Conservation (phyloP, 2,888 invertebrate species). For the Andrena dorsata region DNA sequence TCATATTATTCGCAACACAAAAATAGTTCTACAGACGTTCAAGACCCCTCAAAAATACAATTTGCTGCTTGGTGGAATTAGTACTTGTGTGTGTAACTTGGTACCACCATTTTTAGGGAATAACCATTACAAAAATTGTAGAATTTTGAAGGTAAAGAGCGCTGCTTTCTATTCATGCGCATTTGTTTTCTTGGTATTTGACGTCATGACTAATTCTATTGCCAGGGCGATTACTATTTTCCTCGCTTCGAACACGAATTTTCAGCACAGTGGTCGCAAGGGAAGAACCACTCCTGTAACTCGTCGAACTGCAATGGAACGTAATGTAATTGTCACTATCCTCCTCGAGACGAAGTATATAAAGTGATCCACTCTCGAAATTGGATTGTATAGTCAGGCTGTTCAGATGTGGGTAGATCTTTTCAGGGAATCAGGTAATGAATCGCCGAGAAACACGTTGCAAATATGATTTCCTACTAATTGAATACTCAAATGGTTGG, state of each 20-base stretch:
- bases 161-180: no score
- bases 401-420: not conserved
- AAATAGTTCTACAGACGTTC: no score
- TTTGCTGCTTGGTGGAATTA: no score
- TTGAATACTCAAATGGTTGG: not conserved
- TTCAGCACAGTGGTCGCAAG: no score
- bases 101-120: no score
- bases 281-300: not conserved
- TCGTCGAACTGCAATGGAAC: not conserved
- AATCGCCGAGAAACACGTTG: not conserved
- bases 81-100: no score
- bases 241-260: not conserved
- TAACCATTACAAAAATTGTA: no score
- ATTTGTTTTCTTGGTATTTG: no score
- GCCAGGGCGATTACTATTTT: not conserved
- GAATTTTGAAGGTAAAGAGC: no score
- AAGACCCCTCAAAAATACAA: no score
- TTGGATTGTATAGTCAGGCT: conserved; percentile 13
- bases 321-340: conserved; percentile 20
- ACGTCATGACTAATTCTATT: no score
- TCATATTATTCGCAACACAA: not conserved
- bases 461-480: not conserved
- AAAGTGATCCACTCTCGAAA: conserved; percentile 14
- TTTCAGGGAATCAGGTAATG: not conserved
- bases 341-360: conserved; percentile 7